phyloP scores from a whole-genome alignment of 1,140 invertebrate species.

The Pseudomyrmex cubaensis region DNA sequence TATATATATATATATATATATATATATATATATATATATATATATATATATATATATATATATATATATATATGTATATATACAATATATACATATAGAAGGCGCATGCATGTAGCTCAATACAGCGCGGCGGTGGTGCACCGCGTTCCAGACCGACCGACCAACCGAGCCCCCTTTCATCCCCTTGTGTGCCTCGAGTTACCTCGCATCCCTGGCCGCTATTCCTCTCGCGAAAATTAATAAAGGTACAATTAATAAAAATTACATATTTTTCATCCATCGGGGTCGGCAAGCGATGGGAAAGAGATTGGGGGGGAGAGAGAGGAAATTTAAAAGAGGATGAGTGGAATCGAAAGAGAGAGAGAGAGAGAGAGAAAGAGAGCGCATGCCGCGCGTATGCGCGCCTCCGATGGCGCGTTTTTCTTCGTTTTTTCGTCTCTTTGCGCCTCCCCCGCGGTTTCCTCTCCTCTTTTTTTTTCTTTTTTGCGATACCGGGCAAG shows the following conservation, averaged over 20 bases:
- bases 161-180: conserved; percentile 27
- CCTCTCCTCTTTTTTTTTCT: conserved; percentile 44
- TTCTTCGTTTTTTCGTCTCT: conserved; percentile 34
- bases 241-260: conserved; percentile 82
- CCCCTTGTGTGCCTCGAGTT: not conserved
- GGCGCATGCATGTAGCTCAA: conserved; percentile 4
- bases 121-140: conserved; percentile 53
- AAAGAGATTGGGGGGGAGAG: not conserved
- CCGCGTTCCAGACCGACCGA: conserved; percentile 61
- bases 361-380: not conserved
- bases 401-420: not conserved
- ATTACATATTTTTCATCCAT: conserved; percentile 81
- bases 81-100: not conserved
- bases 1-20: no score
- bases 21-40: not conserved
- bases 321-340: not conserved
- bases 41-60: not conserved
- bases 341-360: not conserved
- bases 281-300: conserved; percentile 41
- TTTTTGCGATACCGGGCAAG: conserved; percentile 41
- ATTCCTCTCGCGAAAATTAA: conserved; percentile 75
- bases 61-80: not conserved
- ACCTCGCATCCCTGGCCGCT: conserved; percentile 16
- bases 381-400: conserved; percentile 41
- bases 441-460: conserved; percentile 34